Evolutionary conservation across 2,888 invertebrate species (phyloP).

Genomic region (Toxonevra muliebris): DNA sequence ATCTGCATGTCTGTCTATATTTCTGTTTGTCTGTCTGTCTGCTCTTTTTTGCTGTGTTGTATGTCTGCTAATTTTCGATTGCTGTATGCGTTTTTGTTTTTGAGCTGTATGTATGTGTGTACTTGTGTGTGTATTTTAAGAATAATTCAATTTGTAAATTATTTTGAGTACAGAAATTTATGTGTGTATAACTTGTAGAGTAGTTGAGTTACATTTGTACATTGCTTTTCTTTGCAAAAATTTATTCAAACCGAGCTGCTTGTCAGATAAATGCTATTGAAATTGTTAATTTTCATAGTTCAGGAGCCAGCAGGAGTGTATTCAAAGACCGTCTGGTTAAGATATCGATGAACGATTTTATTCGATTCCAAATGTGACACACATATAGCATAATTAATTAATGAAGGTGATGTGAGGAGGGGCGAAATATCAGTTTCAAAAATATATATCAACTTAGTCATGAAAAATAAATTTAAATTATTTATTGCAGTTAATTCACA

Average conservation of each 20-base stretch:
- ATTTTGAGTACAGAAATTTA: conserved; percentile 15
- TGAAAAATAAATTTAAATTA: too few species aligned
- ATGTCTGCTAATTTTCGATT: neutral
- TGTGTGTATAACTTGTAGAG: neutral
- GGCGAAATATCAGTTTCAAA: too few species aligned
- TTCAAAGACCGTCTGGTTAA: too few species aligned
- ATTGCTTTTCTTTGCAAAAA: too few species aligned
- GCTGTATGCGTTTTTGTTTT: conserved; percentile 14
- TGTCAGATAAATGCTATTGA: too few species aligned
- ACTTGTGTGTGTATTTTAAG: conserved; percentile 20
- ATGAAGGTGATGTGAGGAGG: too few species aligned
- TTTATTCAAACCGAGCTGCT: too few species aligned
- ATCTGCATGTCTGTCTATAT: neutral
- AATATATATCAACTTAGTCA: too few species aligned
- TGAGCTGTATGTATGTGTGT: neutral
- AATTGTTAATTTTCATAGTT: too few species aligned
- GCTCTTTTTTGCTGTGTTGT: conserved; percentile 3
- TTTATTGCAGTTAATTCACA: too few species aligned
- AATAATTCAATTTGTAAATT: conserved; percentile 31
- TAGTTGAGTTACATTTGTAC: neutral
- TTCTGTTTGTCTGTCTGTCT: conserved; percentile 2
- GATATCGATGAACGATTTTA: neutral
- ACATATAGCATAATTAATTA: too few species aligned
- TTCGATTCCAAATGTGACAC: neutral
- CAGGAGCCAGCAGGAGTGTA: too few species aligned